A percentile compares a stretch with the other conserved stretches of the same genome.
phyloP scores from a whole-genome alignment of 2,797 vertebrate species.

The Allobates femoralis region DNA sequence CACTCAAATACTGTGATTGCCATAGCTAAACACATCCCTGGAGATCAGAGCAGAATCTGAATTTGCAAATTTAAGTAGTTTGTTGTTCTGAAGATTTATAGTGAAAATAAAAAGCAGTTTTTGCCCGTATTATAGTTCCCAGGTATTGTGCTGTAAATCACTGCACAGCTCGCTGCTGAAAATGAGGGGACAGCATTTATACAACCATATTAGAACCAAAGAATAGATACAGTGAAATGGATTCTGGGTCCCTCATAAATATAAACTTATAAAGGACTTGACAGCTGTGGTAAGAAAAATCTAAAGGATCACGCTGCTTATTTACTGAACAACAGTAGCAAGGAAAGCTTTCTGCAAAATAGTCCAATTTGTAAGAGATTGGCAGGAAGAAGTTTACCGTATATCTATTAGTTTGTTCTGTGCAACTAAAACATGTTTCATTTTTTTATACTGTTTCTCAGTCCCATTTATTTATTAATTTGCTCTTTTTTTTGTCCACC shows the following conservation, averaged over 20 bases:
- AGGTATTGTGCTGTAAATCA: constrained; percentile 61
- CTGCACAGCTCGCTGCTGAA: constrained; percentile 26
- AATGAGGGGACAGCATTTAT: constrained; percentile 56
- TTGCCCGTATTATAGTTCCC: constrained; percentile 53
- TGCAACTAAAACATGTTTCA: too few species aligned
- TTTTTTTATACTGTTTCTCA: too few species aligned
- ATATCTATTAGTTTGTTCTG: neutral
- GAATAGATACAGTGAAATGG: constrained; percentile 51
- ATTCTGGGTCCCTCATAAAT: constrained; percentile 54
- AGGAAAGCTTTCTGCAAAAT: constrained; percentile 19
- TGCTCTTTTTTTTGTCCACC: too few species aligned
- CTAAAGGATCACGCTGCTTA: constrained; percentile 16
- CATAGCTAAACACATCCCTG: constrained; percentile 56
- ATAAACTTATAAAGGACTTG: constrained; percentile 43
- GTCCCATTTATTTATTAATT: too few species aligned
- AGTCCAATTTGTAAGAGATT: neutral
- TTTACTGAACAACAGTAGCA: constrained; percentile 18
- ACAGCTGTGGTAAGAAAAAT: constrained; percentile 19
- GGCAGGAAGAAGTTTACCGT: neutral
- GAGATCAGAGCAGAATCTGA: constrained; percentile 51
- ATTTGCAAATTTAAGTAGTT: constrained; percentile 61
- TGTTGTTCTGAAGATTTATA: constrained; percentile 60
- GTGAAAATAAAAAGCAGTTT: constrained; percentile 60
- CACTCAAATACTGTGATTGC: constrained; percentile 58
- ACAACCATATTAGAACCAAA: constrained; percentile 51